Percentiles rank a stretch among this genome's conserved stretches.
phyloP scores from a whole-genome alignment of 2,888 invertebrate genomes.

The Hermodice carunculata region DNA sequence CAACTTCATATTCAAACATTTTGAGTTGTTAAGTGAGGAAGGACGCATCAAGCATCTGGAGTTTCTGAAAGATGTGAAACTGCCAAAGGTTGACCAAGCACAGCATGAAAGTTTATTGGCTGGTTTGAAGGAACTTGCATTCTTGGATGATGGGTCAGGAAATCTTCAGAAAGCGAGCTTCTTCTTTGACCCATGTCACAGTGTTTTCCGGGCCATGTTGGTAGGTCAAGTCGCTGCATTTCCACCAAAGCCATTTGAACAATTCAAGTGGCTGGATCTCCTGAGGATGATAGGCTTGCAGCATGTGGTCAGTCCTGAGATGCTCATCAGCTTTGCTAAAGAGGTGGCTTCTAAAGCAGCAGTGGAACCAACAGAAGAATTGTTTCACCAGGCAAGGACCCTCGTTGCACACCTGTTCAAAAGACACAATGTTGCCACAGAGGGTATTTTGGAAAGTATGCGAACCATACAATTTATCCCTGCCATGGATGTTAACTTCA shows the following conservation, averaged over 20 bases:
- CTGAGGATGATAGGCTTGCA: constrained; percentile 37
- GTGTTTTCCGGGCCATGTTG: constrained; percentile 41
- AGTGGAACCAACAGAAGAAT: constrained; percentile 23
- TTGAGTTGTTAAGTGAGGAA: constrained; percentile 32
- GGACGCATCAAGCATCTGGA: constrained; percentile 37
- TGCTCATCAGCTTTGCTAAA: constrained; percentile 39
- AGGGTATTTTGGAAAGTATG: constrained; percentile 31
- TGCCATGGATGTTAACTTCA: constrained; percentile 32
- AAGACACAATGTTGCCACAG: constrained; percentile 25
- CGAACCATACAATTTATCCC: constrained; percentile 41
- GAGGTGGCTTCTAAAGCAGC: constrained; percentile 36
- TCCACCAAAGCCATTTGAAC: constrained; percentile 43
- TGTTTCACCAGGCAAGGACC: constrained; percentile 37
- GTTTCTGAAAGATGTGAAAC: constrained; percentile 38
- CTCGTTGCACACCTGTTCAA: constrained; percentile 42
- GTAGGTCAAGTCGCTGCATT: constrained; percentile 21
- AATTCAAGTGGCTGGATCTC: constrained; percentile 44
- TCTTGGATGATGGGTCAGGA: constrained; percentile 33
- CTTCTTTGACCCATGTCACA: constrained; percentile 43
- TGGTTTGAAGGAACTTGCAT: constrained; percentile 31
- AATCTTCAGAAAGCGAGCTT: constrained; percentile 15
- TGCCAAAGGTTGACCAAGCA: constrained; percentile 34
- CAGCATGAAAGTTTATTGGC: constrained; percentile 30
- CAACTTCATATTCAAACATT: constrained; percentile 41
- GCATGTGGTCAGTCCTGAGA: constrained; percentile 31